Conservation (phyloP, 2,888 invertebrate species). For the Horisme vitalbata region DNA sequence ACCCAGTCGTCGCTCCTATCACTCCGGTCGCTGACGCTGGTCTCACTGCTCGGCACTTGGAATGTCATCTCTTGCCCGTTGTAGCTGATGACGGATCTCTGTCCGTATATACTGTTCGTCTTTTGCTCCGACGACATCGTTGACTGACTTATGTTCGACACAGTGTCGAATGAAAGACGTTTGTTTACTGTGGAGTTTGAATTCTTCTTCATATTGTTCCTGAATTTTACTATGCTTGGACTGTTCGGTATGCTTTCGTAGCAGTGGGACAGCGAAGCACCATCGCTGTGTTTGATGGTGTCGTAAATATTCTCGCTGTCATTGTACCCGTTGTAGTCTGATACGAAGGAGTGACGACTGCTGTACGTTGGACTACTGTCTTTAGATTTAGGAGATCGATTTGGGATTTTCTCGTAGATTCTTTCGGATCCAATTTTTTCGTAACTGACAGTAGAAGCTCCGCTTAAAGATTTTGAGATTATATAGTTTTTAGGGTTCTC, state of each 20-base stretch:
- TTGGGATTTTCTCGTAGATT: constrained; percentile 75
- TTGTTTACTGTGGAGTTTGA: constrained; percentile 64
- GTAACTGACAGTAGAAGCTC: constrained; percentile 72
- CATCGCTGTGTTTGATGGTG: constrained; percentile 82
- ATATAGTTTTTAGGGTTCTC: constrained; percentile 61
- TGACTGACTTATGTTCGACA: constrained; percentile 77
- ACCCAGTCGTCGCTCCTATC: constrained; percentile 87
- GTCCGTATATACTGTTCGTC: constrained; percentile 84
- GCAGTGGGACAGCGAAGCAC: constrained; percentile 77
- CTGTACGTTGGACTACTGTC: constrained; percentile 67
- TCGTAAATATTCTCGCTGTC: constrained; percentile 85
- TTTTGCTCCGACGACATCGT: constrained; percentile 84
- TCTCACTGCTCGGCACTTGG: constrained; percentile 81
- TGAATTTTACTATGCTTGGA: constrained; percentile 71
- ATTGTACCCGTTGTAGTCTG: constrained; percentile 69
- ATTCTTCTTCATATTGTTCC: constrained; percentile 66
- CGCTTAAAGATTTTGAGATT: constrained; percentile 73
- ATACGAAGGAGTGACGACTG: constrained; percentile 65
- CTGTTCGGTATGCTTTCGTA: constrained; percentile 84
- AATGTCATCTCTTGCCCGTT: constrained; percentile 77
- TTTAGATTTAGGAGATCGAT: constrained; percentile 59
- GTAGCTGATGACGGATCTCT: constrained; percentile 74
- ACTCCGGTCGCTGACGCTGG: constrained; percentile 83
- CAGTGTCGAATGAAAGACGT: constrained; percentile 71
- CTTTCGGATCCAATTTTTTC: constrained; percentile 76